Evolutionary conservation across 2,113 vertebrate species (phyloP), one percentile per base, ranked within the genome.

Genomic region (Onychostoma macrolepis): DNA sequence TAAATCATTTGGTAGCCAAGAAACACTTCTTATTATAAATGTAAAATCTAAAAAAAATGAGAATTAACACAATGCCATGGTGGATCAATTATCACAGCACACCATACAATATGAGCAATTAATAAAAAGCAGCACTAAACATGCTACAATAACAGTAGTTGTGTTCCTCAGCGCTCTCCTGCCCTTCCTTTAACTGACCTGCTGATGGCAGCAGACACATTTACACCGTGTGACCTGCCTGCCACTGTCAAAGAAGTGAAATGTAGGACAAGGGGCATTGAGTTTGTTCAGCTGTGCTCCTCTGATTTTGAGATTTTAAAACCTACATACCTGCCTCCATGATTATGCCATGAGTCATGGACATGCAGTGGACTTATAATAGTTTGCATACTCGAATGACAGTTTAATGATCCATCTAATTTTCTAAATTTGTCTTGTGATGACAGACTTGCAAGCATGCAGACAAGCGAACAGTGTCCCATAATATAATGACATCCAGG

Each of bases 191-290:
- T 6, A 9, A 33, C 33, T 77, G 48, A 38, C 88, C 90, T 87
- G 82, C 41, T 58, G 88, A 36, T 50, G 90, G 90, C 85, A 83
- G 87, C 74, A 90, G 38, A 80, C 53, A 21, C 84, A 28, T 71
- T 78, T 48, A 43, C 17, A 36, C 10, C 1, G 43, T 7, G 53
- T 65, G 33, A 24, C 50, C 63, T n/a, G 10, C 9, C 63, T 86
- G 85, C 71, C 12, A 4, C 19, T 80, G 72, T 38, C 24, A 61
- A n/a, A 26, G 8, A 24, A n/a, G 78, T 79, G 28, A 75, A 67
- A 81, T 72, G 67, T 74, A 65, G 77, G 24, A 72, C 83, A 69
- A 72, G 53, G 83, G 53, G 45, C 76, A 85, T 3, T 28, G 84
- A 63, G 79, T 88, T 86, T 80, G 36, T 41, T 83, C 38, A 82